Base-by-base conservation (phyloP, 1,140 invertebrate genomes). In the Neodiprion fabricii region DNA sequence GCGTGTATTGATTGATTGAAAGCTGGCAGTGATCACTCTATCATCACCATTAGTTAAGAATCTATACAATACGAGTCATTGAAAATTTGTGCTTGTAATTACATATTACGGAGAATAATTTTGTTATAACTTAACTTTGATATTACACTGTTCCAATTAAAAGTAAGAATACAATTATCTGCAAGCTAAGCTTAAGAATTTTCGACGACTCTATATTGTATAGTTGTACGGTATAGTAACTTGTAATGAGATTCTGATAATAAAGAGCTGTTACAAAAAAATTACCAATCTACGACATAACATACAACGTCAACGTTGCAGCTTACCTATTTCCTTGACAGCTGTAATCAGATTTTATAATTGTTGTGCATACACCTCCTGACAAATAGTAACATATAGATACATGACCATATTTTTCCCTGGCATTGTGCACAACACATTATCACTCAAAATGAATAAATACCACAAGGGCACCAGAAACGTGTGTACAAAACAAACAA, bases 301-400 rank as follows among this genome's bases (percentile, higher is more conserved):
- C 83, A 86, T 83, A 86, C 82, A 81, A 82, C 79, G 85, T 80
- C 81, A 82, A 80, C 78, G 73, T 82, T 82, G 77, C 83, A 80
- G 84, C 87, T 88, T 88, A 88, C 87, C 86, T 88, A 87, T 84
- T 80, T 88, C 87, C 86, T 87, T 85, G 87, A 86, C 82, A 83
- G 86, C 87, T 88, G 86, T 83, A 87, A 88, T 85, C 79, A 88
- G 82, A 87, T 83, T 79, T 81, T 83, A 81, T 76, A 78, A 79
- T 83, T 80, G 82, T 72, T 82, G 81, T 83, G 78, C 81, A 79
- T 80, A 79, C 79, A 40, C 72, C 77, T 48, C 50, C 11, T 73
- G 47, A 48, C 48, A 71, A 40, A 23, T 67, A 65, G 67, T 69
- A 17, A 69, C n/a, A 47, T 69, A 14, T 23, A 69, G 12, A 23